A percentile compares a stretch with the other conserved stretches of the same genome.
Conservation (phyloP, 2,888 invertebrate genomes). For the Galerucella calmariensis region DNA sequence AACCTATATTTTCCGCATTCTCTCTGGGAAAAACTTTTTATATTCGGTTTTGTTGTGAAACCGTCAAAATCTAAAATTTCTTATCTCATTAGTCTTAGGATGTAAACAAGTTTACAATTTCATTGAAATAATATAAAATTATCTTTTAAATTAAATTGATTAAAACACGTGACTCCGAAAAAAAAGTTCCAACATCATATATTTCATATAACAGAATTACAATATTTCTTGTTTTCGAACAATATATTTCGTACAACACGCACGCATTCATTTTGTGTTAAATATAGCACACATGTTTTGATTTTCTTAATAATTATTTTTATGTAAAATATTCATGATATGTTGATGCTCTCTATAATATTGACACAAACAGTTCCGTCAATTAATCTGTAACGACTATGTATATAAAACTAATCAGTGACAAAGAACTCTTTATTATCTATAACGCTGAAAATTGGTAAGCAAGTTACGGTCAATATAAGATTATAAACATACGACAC, state of each 20-base stretch:
- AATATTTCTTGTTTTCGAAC: too few species aligned
- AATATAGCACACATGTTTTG: not conserved
- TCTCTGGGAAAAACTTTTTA: too few species aligned
- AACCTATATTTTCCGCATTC: too few species aligned
- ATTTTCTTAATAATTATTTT: not conserved
- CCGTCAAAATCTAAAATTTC: too few species aligned
- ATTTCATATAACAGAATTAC: too few species aligned
- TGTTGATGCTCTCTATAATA: not conserved
- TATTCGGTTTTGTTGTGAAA: too few species aligned
- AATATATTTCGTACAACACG: not conserved
- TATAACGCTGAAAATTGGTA: not conserved
- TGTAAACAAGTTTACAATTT: too few species aligned
- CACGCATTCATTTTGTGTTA: not conserved
- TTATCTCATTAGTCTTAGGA: too few species aligned
- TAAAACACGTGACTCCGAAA: too few species aligned
- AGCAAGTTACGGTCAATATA: not conserved
- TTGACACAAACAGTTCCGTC: not conserved
- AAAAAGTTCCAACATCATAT: too few species aligned
- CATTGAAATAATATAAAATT: too few species aligned
- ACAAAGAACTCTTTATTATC: not conserved
- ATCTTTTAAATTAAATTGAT: too few species aligned
- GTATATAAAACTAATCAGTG: not conserved
- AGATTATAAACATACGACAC: not conserved
- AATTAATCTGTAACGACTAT: constrained; percentile 1
- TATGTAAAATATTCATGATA: not conserved